Evolutionary conservation across 2,113 vertebrate species (phyloP).

Genomic region (Takifugu flavidus): DNA sequence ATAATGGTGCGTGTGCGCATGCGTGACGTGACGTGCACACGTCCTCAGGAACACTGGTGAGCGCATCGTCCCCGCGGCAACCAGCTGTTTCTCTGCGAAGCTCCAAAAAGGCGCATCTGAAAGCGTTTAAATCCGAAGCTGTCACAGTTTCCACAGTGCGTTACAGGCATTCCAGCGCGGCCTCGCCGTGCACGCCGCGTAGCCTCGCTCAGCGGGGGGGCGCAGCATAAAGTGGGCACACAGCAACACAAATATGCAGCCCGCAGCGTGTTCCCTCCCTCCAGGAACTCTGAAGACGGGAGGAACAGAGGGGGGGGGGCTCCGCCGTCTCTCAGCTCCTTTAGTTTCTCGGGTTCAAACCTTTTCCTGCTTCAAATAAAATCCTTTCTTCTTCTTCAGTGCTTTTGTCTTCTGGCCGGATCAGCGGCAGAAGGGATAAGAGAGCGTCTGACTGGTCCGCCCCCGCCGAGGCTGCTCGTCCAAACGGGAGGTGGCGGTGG

Average conservation of each 20-base stretch:
- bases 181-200: conserved; percentile 60
- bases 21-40: not conserved
- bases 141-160: conserved; percentile 77
- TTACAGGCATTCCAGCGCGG: conserved; percentile 75
- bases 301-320: conserved; percentile 1
- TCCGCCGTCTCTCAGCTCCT: conserved; percentile 45
- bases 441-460: conserved; percentile 44
- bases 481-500: conserved; percentile 53
- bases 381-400: conserved; percentile 48
- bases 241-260: conserved; percentile 66
- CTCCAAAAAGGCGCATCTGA: conserved; percentile 74
- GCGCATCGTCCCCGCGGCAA: conserved; percentile 39
- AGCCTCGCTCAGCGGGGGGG: conserved; percentile 60
- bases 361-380: conserved; percentile 58
- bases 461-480: conserved; percentile 48
- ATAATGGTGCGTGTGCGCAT: too few relatives aligned
- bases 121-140: conserved; percentile 78
- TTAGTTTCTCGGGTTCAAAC: conserved; percentile 50
- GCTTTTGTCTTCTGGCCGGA: conserved; percentile 62
- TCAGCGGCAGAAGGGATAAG: conserved; percentile 35
- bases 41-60: too few relatives aligned
- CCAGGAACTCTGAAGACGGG: conserved; percentile 46
- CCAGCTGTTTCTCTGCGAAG: conserved; percentile 70
- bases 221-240: conserved; percentile 64
- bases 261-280: conserved; percentile 46